Evolutionary conservation across 2,797 vertebrate species (phyloP).

Genomic region (Poeciliopsis paucimaculata): DNA sequence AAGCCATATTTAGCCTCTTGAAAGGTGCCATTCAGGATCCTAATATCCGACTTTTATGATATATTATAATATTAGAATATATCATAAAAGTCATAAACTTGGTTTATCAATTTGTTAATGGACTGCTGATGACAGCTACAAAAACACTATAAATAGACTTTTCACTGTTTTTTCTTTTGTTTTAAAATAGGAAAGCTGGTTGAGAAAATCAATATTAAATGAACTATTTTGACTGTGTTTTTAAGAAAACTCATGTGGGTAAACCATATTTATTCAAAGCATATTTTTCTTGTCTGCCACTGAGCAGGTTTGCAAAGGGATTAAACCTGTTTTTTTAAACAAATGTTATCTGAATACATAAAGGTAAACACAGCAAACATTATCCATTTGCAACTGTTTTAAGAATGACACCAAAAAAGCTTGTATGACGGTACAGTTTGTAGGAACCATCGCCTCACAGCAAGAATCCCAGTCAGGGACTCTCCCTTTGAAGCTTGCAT

Average conservation of each 20-base stretch:
- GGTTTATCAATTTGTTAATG: not conserved
- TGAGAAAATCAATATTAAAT: not conserved
- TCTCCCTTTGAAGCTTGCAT: not conserved
- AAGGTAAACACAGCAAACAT: not conserved
- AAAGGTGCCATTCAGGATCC: not conserved
- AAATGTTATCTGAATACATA: not conserved
- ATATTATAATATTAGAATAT: not conserved
- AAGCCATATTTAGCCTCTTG: slow-evolving; percentile 10
- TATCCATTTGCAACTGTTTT: not conserved
- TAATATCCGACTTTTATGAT: too few species aligned
- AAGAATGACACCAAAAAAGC: not conserved
- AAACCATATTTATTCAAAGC: not conserved
- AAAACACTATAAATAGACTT: not conserved
- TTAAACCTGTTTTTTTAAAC: not conserved
- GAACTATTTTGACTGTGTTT: not conserved
- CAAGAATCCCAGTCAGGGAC: not conserved
- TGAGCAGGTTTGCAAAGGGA: not conserved
- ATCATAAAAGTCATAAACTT: not conserved
- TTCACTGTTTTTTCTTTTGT: not conserved
- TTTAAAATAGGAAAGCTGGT: not conserved
- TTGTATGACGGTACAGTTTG: not conserved
- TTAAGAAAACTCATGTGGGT: not conserved
- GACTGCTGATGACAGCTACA: not conserved
- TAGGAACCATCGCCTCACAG: not conserved
- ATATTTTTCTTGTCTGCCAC: not conserved